These are phyloP conservation scores for Acanthosepion lycidas DNA, from an alignment of 2,888 invertebrate species.

Conservation along the genomic window DNA sequence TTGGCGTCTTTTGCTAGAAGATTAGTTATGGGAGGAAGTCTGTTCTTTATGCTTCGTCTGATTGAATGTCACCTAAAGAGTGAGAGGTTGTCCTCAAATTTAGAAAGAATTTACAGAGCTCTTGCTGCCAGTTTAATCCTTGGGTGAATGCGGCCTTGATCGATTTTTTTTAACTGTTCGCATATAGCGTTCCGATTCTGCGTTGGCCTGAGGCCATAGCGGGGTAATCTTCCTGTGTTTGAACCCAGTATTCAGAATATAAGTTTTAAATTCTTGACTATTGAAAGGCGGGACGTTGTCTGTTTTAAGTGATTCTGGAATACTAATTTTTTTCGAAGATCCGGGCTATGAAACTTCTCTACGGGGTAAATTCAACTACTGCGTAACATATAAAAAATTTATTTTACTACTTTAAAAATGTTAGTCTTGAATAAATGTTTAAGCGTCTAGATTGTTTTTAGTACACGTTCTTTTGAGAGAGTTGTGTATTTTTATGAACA, in stretches of 20 bases:
- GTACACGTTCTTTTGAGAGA: no score
- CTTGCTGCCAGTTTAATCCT: conserved; percentile 50
- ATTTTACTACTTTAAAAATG: no score
- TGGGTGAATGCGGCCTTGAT: conserved; percentile 44
- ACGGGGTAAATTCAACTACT: no score
- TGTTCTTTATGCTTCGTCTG: neutral
- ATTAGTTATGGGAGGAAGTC: neutral
- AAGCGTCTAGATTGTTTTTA: no score
- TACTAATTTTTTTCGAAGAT: neutral
- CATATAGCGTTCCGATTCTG: conserved; percentile 48
- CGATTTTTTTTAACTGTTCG: conserved; percentile 40
- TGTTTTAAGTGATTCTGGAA: conserved; percentile 48
- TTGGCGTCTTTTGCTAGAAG: neutral
- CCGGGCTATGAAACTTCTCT: no score
- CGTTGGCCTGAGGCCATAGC: conserved; percentile 49
- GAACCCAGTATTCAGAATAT: conserved; percentile 33
- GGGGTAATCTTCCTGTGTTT: conserved; percentile 44
- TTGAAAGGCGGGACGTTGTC: conserved; percentile 50
- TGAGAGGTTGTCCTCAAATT: conserved; percentile 52
- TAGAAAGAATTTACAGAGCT: conserved; percentile 48
- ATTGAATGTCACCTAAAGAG: conserved; percentile 38
- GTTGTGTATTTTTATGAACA: no score
- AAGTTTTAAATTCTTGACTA: neutral
- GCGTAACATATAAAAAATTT: no score
- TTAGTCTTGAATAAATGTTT: no score